Percentiles rank a stretch among this genome's conserved stretches.
Conservation (phyloP, 1,140 invertebrate genomes). For the Drosophila parabipectinata region DNA sequence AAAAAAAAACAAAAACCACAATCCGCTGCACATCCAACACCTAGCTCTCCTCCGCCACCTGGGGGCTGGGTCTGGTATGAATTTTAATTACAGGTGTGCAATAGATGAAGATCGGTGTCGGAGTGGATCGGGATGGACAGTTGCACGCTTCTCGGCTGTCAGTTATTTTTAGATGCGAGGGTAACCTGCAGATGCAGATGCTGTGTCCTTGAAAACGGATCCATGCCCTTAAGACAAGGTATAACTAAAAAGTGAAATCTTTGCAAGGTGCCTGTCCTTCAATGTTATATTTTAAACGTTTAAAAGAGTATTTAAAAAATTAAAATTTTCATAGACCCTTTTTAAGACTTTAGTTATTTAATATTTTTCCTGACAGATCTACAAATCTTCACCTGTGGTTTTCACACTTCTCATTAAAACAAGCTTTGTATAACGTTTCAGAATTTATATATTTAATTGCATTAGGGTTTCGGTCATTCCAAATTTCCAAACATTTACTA, state of each 20-base stretch:
- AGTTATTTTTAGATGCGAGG: slow-evolving; percentile 34
- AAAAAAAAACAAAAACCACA: background rate
- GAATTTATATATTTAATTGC: slow-evolving; percentile 9
- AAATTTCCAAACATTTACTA: slow-evolving; percentile 42
- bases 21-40: background rate
- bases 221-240: background rate
- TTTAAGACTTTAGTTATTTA: background rate
- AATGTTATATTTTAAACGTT: background rate
- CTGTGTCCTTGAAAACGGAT: slow-evolving; percentile 5
- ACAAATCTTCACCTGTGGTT: slow-evolving; percentile 25
- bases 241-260: background rate
- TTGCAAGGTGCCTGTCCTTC: background rate
- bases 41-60: background rate
- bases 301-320: background rate
- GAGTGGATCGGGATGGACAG: slow-evolving; percentile 21
- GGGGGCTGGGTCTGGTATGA: slow-evolving; percentile 26
- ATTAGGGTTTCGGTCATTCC: background rate
- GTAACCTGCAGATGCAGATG: slow-evolving; percentile 11
- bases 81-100: slow-evolving; percentile 57
- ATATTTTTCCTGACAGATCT: slow-evolving; percentile 9
- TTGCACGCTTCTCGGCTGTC: slow-evolving; percentile 4
- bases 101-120: slow-evolving; percentile 26
- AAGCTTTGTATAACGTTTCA: background rate
- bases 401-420: slow-evolving; percentile 5
- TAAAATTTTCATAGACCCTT: no score